phyloP scores from a whole-genome alignment of 2,113 vertebrate genomes.

The Dicentrarchus labrax region DNA sequence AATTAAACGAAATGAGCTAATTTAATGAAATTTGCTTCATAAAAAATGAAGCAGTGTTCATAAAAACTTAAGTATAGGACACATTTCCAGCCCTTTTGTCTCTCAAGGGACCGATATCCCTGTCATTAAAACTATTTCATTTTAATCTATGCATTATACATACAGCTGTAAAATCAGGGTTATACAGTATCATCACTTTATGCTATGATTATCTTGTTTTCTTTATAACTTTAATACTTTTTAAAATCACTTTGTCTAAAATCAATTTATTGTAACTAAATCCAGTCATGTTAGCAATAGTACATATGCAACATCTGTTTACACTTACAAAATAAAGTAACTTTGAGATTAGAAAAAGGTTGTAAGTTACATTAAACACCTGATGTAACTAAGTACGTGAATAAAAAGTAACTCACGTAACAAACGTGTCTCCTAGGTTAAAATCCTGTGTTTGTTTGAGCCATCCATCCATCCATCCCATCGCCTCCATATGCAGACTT shows the following conservation, averaged over 20 bases:
- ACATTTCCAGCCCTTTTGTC: neutral
- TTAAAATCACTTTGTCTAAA: neutral
- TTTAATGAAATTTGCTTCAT: constrained; percentile 46
- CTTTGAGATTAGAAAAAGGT: too few species aligned
- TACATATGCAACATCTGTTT: too few species aligned
- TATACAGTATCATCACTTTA: neutral
- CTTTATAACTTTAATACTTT: neutral
- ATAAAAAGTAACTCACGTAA: too few species aligned
- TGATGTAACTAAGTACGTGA: too few species aligned
- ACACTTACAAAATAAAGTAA: too few species aligned
- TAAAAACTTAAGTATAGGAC: constrained; percentile 31
- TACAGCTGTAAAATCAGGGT: neutral
- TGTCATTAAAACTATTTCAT: neutral
- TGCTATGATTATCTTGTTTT: neutral
- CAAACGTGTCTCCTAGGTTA: too few species aligned
- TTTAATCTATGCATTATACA: neutral
- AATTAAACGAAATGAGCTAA: constrained; percentile 36
- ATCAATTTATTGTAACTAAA: neutral
- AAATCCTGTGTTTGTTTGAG: too few species aligned
- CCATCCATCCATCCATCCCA: too few species aligned
- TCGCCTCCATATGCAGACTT: too few species aligned
- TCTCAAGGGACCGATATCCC: neutral
- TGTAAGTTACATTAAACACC: too few species aligned
- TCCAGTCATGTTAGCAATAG: too few species aligned
- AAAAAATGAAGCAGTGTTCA: constrained; percentile 36